phyloP scores from a whole-genome alignment of 1,140 invertebrate species.

The Micrasema minimum region DNA sequence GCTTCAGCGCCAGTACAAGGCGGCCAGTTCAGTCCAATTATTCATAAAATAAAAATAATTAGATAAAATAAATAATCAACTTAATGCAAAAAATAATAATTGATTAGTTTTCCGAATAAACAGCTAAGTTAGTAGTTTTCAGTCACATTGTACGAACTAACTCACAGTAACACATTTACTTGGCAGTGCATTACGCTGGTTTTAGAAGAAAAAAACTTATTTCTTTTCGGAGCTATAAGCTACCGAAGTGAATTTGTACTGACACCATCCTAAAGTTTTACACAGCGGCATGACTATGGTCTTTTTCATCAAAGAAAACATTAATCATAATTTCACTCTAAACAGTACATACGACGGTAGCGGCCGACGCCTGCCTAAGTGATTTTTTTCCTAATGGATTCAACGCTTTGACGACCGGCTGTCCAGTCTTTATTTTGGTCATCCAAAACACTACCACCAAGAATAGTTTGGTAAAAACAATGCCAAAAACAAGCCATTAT shows the following conservation, averaged over 20 bases:
- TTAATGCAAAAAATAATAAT: too few species aligned
- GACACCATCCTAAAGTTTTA: constrained; percentile 25
- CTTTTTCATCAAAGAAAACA: constrained; percentile 49
- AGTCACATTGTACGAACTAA: neutral
- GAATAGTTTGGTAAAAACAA: neutral
- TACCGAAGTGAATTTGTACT: constrained; percentile 43
- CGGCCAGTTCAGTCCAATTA: too few species aligned
- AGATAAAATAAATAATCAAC: too few species aligned
- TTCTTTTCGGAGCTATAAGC: constrained; percentile 37
- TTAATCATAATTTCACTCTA: constrained; percentile 52
- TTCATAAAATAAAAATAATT: too few species aligned
- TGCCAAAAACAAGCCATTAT: too few species aligned
- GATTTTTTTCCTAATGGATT: constrained; percentile 49
- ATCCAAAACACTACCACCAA: neutral
- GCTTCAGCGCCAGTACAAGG: too few species aligned
- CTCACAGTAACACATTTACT: neutral
- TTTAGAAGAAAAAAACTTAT: constrained; percentile 33
- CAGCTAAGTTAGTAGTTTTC: too few species aligned
- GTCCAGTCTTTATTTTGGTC: too few species aligned
- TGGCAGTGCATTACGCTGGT: neutral
- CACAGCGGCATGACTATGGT: constrained; percentile 44
- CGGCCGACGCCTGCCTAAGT: constrained; percentile 43
- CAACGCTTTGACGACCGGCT: constrained; percentile 18
- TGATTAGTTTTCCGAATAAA: too few species aligned
- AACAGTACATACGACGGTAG: constrained; percentile 50